phyloP scores from a whole-genome alignment of 2,888 invertebrate genomes.

The Bruchidius siliquastri region DNA sequence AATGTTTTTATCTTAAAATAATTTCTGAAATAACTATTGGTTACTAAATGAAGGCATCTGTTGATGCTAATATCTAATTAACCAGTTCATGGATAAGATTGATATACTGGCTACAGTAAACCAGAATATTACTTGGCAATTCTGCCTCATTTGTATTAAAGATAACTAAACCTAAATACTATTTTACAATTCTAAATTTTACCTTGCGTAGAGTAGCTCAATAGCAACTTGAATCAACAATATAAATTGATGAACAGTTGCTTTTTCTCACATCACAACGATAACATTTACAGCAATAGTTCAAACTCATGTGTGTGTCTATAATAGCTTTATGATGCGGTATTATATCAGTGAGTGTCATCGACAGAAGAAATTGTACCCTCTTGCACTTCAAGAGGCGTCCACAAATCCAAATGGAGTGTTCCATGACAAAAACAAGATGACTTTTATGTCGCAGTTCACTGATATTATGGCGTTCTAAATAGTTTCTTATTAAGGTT shows the following conservation, averaged over 20 bases:
- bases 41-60: no score
- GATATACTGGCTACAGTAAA: no score
- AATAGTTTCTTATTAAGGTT: background rate
- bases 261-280: background rate
- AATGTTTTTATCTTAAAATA: no score
- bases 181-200: no score
- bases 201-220: no score
- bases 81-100: no score
- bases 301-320: background rate
- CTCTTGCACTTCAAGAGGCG: background rate
- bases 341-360: background rate
- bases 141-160: no score
- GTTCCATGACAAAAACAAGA: background rate
- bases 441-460: background rate
- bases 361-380: background rate
- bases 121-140: no score
- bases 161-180: no score
- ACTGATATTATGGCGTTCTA: background rate
- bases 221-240: background rate
- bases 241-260: background rate
- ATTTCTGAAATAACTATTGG: no score
- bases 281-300: no score
- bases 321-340: background rate
- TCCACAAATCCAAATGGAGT: background rate
- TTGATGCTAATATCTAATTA: no score